Evolutionary conservation across 2,113 vertebrate species (phyloP).

Genomic region (Sander vitreus): DNA sequence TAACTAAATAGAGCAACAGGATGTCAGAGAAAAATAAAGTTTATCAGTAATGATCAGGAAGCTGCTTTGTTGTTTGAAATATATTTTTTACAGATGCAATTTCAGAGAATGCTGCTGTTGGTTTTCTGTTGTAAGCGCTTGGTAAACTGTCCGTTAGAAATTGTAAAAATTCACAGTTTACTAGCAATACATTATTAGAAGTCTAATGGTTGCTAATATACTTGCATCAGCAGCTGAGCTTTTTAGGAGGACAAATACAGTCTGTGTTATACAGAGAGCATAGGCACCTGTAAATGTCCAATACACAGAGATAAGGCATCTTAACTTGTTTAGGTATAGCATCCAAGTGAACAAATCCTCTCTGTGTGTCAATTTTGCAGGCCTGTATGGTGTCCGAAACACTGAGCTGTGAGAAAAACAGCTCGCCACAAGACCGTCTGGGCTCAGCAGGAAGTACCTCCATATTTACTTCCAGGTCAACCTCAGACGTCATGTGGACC

Average conservation of each 20-base stretch:
- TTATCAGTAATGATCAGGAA: neutral
- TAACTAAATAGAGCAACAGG: conserved; percentile 24
- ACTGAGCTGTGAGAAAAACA: conserved; percentile 76
- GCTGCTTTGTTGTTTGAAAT: neutral
- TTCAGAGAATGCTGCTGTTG: conserved; percentile 3
- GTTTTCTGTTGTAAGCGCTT: neutral
- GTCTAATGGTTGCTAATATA: neutral
- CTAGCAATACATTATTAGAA: neutral
- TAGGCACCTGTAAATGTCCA: neutral
- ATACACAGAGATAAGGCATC: neutral
- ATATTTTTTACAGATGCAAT: neutral
- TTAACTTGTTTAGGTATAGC: neutral
- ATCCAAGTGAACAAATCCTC: conserved; percentile 46
- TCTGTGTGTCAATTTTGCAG: conserved; percentile 63
- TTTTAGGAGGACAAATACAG: neutral
- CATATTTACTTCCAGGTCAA: conserved; percentile 81
- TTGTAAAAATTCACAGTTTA: neutral
- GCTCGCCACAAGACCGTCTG: conserved; percentile 71
- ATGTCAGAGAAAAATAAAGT: conserved; percentile 2
- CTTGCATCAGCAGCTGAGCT: neutral
- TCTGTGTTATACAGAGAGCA: neutral
- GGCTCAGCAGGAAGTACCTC: conserved; percentile 80
- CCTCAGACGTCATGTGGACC: conserved; percentile 92
- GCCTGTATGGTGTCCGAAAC: conserved; percentile 74
- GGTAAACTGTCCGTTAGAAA: neutral